These are phyloP conservation scores for Molossus alvarezi DNA, from an alignment of 2,797 vertebrate species.

Conservation along the genomic window DNA sequence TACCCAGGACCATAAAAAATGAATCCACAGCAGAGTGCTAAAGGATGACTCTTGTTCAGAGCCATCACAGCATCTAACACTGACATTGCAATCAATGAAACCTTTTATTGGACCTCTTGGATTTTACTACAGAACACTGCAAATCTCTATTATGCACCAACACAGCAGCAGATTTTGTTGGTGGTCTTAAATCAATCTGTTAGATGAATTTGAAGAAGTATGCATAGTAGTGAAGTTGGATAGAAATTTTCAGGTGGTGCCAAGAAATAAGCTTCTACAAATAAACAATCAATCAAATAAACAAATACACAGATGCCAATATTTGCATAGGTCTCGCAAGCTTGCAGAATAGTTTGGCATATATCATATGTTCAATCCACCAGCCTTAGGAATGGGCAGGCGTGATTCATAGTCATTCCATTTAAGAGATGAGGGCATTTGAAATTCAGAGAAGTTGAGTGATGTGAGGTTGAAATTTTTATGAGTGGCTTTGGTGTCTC, in stretches of 20 bases:
- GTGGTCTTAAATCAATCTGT: slow-evolving; percentile 82
- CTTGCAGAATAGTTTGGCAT: slow-evolving; percentile 65
- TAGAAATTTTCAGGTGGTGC: slow-evolving; percentile 77
- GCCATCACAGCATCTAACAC: slow-evolving; percentile 68
- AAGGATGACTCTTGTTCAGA: slow-evolving; percentile 72
- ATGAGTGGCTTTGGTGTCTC: neutral
- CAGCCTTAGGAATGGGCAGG: neutral
- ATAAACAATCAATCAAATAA: slow-evolving; percentile 76
- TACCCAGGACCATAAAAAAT: slow-evolving; percentile 73
- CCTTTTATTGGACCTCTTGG: slow-evolving; percentile 81
- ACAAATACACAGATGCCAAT: slow-evolving; percentile 59
- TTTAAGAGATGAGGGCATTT: slow-evolving; percentile 25
- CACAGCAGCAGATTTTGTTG: slow-evolving; percentile 83
- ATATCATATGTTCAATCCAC: slow-evolving; percentile 34
- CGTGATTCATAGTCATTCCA: neutral
- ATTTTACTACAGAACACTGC: slow-evolving; percentile 81
- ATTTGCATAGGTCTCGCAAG: slow-evolving; percentile 67
- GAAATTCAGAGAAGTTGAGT: slow-evolving; percentile 20
- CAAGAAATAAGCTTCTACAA: slow-evolving; percentile 79
- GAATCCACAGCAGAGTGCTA: slow-evolving; percentile 75
- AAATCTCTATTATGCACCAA: slow-evolving; percentile 74
- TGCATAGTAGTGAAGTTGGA: slow-evolving; percentile 80
- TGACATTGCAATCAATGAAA: slow-evolving; percentile 80
- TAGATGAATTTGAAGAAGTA: slow-evolving; percentile 79
- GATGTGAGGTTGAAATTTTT: slow-evolving; percentile 35